Conservation (phyloP, 2,888 invertebrate species). For the Noctua janthina region DNA sequence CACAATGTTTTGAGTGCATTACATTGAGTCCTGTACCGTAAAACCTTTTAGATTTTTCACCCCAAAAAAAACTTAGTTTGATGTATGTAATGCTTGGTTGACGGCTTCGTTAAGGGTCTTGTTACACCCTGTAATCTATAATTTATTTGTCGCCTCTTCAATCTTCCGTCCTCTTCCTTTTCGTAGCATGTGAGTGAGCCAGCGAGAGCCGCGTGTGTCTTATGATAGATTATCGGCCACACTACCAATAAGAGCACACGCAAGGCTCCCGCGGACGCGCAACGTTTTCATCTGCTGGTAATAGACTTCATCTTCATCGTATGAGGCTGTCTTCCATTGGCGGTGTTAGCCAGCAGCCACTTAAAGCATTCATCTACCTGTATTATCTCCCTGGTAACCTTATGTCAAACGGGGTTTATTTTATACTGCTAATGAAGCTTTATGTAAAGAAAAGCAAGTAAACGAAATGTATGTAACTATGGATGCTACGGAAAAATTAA, state of each 20-base stretch:
- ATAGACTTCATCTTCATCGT: background rate
- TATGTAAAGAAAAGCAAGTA: background rate
- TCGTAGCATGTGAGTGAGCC: conserved; percentile 59
- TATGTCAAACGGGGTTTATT: background rate
- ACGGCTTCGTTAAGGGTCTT: too few relatives aligned
- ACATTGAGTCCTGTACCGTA: too few relatives aligned
- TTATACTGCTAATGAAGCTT: background rate
- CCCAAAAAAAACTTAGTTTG: too few relatives aligned
- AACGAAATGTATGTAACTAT: background rate
- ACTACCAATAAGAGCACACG: conserved; percentile 91
- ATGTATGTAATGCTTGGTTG: too few relatives aligned
- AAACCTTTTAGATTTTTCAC: too few relatives aligned
- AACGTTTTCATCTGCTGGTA: conserved; percentile 15
- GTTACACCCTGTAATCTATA: too few relatives aligned
- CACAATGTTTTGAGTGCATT: too few relatives aligned
- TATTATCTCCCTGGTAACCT: background rate
- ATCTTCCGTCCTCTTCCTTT: conserved; percentile 44
- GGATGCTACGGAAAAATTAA: background rate
- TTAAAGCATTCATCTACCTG: background rate
- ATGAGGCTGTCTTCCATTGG: background rate
- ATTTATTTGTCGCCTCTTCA: conserved; percentile 3
- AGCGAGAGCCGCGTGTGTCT: conserved; percentile 90
- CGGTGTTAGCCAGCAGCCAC: too few relatives aligned
- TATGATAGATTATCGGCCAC: conserved; percentile 89
- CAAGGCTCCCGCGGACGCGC: conserved; percentile 82